These are phyloP conservation scores for Alaudala cheleensis DNA, from an alignment of 2,113 vertebrate genomes.

Conservation along the genomic window DNA sequence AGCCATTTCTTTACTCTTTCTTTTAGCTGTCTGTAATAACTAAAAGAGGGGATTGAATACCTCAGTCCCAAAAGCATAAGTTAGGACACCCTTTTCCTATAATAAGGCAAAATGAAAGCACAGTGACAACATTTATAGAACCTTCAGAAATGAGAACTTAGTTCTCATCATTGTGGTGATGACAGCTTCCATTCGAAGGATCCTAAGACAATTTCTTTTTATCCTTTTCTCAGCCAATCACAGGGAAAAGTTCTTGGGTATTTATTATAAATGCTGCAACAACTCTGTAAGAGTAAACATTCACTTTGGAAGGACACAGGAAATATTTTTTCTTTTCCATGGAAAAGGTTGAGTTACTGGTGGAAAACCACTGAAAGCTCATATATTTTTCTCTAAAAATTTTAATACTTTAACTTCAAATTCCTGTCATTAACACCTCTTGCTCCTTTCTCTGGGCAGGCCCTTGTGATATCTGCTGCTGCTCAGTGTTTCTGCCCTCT, in stretches of 20 bases:
- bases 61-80: not conserved
- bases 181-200: not conserved
- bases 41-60: not conserved
- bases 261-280: not conserved
- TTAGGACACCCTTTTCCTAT: not conserved
- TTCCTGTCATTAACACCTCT: accelerated
- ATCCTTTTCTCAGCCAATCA: not conserved
- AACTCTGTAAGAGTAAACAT: not conserved
- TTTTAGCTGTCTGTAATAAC: not conserved
- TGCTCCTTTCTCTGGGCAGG: not conserved
- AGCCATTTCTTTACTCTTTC: not conserved
- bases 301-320: not conserved
- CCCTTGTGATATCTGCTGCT: not conserved
- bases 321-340: not conserved
- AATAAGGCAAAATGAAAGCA: not conserved
- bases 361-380: not conserved
- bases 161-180: not conserved
- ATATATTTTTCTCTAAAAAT: not conserved
- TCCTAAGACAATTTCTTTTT: not conserved
- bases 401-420: not conserved
- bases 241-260: not conserved
- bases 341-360: not conserved
- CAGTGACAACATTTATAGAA: not conserved
- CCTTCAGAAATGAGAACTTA: not conserved
- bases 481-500: not conserved